phyloP scores from a whole-genome alignment of 2,888 invertebrate species.

The Trissolcus japonicus region DNA sequence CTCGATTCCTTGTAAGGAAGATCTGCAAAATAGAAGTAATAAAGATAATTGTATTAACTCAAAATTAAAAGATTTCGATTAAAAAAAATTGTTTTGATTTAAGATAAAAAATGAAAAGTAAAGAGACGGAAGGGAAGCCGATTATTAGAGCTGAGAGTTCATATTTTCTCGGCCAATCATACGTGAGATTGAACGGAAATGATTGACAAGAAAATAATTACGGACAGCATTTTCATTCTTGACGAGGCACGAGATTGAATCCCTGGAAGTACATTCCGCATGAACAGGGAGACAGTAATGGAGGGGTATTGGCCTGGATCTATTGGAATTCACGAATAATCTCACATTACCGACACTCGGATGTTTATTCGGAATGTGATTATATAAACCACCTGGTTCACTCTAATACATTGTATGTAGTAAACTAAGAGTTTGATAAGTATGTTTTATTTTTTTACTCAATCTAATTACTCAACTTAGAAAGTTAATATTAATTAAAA shows the following conservation, averaged over 20 bases:
- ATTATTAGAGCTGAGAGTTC: background rate
- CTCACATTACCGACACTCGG: constrained; percentile 58
- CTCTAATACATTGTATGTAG: constrained; percentile 55
- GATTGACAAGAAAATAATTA: constrained; percentile 58
- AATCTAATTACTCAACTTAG: too few relatives aligned
- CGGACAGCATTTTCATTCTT: constrained; percentile 47
- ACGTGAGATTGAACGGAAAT: constrained; percentile 45
- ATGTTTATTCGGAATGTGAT: constrained; percentile 55
- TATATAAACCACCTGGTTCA: constrained; percentile 53
- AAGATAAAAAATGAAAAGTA: background rate
- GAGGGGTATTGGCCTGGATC: constrained; percentile 57
- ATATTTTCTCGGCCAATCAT: constrained; percentile 41
- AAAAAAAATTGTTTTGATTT: background rate
- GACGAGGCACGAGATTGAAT: constrained; percentile 57
- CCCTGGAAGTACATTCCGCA: constrained; percentile 54
- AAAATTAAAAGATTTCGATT: background rate
- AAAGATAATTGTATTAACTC: background rate
- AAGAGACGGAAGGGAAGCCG: background rate
- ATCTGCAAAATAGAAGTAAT: background rate
- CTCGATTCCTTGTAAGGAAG: background rate
- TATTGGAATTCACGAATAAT: constrained; percentile 59
- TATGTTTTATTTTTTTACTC: constrained; percentile 43
- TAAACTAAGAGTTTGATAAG: constrained; percentile 44
- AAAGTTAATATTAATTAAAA: too few relatives aligned
- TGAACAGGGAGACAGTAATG: constrained; percentile 54